A percentile compares a stretch with the other conserved stretches of the same genome.
phyloP scores from a whole-genome alignment of 1,140 invertebrate genomes.

The Aradophagus sp. region DNA sequence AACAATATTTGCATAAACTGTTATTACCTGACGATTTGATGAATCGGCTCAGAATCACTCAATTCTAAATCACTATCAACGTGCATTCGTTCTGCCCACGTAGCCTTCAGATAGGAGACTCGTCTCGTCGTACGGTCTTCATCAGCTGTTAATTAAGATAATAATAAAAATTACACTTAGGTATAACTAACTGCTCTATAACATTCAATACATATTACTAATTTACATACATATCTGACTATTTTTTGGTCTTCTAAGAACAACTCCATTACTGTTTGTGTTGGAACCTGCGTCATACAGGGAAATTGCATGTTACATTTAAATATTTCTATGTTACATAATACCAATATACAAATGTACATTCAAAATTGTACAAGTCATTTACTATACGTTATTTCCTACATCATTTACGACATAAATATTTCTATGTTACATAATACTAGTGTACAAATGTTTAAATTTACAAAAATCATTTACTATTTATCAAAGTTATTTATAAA shows the following conservation, averaged over 20 bases:
- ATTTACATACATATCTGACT: slow-evolving; percentile 66
- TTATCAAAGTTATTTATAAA: slow-evolving; percentile 7
- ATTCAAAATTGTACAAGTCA: too few species aligned
- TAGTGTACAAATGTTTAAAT: too few species aligned
- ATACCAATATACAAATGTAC: too few species aligned
- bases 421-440: too few species aligned
- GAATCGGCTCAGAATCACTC: slow-evolving; percentile 78
- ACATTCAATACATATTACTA: slow-evolving; percentile 6
- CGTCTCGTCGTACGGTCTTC: slow-evolving; percentile 89
- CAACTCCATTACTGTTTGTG: slow-evolving; percentile 72
- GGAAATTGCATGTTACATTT: too few species aligned
- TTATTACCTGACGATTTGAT: slow-evolving; percentile 78
- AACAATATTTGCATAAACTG: too few species aligned
- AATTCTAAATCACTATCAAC: slow-evolving; percentile 81
- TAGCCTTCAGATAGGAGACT: slow-evolving; percentile 94
- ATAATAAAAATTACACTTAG: slow-evolving; percentile 22
- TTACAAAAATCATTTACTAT: too few species aligned
- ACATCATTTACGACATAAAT: too few species aligned
- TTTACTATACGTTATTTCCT: too few species aligned
- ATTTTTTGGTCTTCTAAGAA: slow-evolving; percentile 79
- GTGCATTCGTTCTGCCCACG: slow-evolving; percentile 81
- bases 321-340: too few species aligned
- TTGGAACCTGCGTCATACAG: slow-evolving; percentile 49
- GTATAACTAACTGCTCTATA: too few species aligned
- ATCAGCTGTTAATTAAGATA: slow-evolving; percentile 77